A percentile compares a stretch with the other conserved stretches of the same genome.
These are phyloP conservation scores for Amazonetta brasiliensis DNA, from an alignment of 2,797 vertebrate genomes.

Conservation along the genomic window DNA sequence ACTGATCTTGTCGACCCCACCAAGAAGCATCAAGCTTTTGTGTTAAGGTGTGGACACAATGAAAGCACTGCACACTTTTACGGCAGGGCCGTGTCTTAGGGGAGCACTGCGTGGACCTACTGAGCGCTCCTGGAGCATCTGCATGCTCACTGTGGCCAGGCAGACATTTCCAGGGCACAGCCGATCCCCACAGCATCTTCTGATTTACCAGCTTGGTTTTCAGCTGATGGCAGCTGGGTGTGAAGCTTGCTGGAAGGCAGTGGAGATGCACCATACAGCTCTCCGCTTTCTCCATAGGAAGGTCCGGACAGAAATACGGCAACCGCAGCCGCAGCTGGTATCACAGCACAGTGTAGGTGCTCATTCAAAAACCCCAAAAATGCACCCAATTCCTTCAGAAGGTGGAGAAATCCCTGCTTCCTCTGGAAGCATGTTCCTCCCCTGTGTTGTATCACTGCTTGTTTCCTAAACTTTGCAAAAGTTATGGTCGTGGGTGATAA, in stretches of 20 bases:
- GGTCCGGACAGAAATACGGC: neutral
- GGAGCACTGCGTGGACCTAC: neutral
- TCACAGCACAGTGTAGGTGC: fast-evolving
- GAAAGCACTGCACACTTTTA: neutral
- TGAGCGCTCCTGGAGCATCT: neutral
- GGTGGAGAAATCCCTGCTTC: neutral
- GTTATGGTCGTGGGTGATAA: neutral
- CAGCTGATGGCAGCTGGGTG: neutral
- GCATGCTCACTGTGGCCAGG: neutral
- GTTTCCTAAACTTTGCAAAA: slow-evolving; percentile 14
- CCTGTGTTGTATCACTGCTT: neutral
- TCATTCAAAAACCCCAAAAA: neutral
- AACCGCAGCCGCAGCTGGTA: neutral
- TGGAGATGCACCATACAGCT: neutral
- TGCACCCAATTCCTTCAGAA: neutral
- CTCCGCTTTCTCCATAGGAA: neutral
- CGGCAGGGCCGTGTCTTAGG: neutral
- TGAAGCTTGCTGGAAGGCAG: neutral
- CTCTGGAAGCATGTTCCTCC: neutral
- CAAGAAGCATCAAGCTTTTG: neutral
- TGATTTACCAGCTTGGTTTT: neutral
- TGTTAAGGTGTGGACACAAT: neutral
- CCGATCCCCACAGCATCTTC: neutral
- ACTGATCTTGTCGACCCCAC: slow-evolving; percentile 8
- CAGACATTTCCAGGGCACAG: neutral